A percentile compares a stretch with the other conserved stretches of the same genome.
These are phyloP conservation scores for Aspidapion aeneum DNA, from an alignment of 2,888 invertebrate genomes.

Conservation along the genomic window DNA sequence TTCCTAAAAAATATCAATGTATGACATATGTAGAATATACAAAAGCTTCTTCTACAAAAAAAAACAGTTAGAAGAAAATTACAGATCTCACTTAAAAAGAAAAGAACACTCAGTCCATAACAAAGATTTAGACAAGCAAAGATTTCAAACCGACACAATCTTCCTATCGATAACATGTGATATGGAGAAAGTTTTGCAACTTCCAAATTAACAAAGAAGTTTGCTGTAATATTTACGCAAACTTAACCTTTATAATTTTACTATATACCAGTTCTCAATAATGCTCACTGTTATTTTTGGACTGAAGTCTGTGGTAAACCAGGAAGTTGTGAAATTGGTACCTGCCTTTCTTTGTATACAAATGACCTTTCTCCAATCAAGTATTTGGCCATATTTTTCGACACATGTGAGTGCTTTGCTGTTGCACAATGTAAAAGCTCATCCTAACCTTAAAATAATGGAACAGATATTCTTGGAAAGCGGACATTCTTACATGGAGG, in stretches of 20 bases:
- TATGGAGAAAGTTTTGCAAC: conserved; percentile 17
- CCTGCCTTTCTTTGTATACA: neutral
- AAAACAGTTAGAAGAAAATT: conserved; percentile 7
- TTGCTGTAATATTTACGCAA: conserved; percentile 14
- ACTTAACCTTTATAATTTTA: conserved; percentile 13
- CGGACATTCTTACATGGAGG: conserved; percentile 16
- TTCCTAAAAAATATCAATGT: conserved; percentile 13
- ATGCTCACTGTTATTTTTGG: conserved; percentile 6
- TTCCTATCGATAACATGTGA: conserved; percentile 18
- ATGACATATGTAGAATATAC: conserved; percentile 12
- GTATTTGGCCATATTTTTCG: conserved; percentile 3
- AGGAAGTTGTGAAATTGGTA: conserved; percentile 7
- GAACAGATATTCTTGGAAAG: conserved; percentile 14
- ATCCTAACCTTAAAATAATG: conserved; percentile 1
- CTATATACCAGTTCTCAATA: conserved; percentile 1
- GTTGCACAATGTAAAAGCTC: neutral
- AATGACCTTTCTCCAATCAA: neutral
- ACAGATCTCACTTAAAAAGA: conserved; percentile 5
- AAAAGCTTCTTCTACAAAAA: conserved; percentile 4
- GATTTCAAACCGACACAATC: conserved; percentile 9
- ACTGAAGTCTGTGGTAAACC: conserved; percentile 11
- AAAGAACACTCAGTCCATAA: conserved; percentile 5
- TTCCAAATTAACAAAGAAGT: conserved; percentile 15
- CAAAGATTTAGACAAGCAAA: conserved; percentile 15
- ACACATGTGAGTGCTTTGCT: conserved; percentile 4